Percentiles rank a stretch among this genome's conserved stretches.
These are phyloP conservation scores for Eclectus roratus DNA, from an alignment of 2,113 vertebrate species.

Conservation along the genomic window DNA sequence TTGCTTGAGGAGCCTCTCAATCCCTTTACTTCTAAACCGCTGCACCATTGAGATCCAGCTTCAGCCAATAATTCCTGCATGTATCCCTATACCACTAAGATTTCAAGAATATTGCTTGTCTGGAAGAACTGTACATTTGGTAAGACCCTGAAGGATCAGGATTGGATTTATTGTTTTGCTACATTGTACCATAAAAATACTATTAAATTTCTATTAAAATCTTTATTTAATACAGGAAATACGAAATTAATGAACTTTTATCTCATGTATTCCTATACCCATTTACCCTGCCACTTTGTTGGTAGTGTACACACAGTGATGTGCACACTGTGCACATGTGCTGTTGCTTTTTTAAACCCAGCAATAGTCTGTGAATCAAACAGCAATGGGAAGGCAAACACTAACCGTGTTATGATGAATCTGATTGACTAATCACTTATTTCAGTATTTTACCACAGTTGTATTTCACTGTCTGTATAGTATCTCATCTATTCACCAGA, in stretches of 20 bases:
- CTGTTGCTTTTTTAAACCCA: slow-evolving; percentile 11
- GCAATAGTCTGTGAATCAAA: background rate
- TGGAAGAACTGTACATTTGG: background rate
- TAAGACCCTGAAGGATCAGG: background rate
- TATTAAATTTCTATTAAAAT: background rate
- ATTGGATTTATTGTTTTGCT: background rate
- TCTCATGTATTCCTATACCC: background rate
- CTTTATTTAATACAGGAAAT: background rate
- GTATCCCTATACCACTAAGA: background rate
- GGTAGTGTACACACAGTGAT: background rate
- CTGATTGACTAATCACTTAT: background rate
- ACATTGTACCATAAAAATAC: background rate
- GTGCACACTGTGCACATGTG: background rate
- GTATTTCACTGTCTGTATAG: background rate
- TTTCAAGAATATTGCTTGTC: background rate
- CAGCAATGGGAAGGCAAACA: background rate
- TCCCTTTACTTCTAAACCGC: background rate
- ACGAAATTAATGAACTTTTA: background rate
- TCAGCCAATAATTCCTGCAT: fast-evolving
- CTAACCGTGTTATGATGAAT: background rate
- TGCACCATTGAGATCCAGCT: background rate
- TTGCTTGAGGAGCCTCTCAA: background rate
- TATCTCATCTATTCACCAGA: background rate
- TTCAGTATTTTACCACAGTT: background rate
- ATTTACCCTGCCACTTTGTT: background rate